phyloP scores from a whole-genome alignment of 2,888 invertebrate species.

The Gortyna flavago region DNA sequence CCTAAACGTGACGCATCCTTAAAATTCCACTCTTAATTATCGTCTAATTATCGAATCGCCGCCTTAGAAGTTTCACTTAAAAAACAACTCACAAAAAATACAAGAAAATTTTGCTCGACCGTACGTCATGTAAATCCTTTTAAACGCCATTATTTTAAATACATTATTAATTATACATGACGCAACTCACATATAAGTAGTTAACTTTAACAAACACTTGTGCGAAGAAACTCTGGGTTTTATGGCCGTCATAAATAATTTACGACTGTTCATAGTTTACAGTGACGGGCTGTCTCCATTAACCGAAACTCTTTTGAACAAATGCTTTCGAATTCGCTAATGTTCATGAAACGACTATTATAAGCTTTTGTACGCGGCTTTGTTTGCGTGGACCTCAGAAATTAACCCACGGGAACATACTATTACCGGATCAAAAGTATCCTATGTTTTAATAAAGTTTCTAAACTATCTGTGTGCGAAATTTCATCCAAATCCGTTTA shows the following conservation, averaged over 20 bases:
- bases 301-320: slow-evolving; percentile 45
- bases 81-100: background rate
- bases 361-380: background rate
- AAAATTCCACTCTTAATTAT: background rate
- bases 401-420: no score
- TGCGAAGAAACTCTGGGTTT: slow-evolving; percentile 70
- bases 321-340: slow-evolving; percentile 34
- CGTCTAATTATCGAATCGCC: background rate
- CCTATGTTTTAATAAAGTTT: no score
- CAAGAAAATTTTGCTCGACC: background rate
- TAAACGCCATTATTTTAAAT: slow-evolving; percentile 34
- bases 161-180: slow-evolving; percentile 61
- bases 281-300: slow-evolving; percentile 69
- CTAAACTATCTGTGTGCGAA: no score
- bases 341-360: slow-evolving; percentile 9
- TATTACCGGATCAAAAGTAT: no score
- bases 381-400: no score
- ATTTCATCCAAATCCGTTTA: no score
- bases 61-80: background rate
- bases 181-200: slow-evolving; percentile 69
- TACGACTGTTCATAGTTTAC: slow-evolving; percentile 73
- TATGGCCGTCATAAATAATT: slow-evolving; percentile 77
- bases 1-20: background rate
- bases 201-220: slow-evolving; percentile 74
- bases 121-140: slow-evolving; percentile 5